Percentiles rank a stretch among this genome's conserved stretches.
phyloP scores from a whole-genome alignment of 2,888 invertebrate genomes.

The Drosophila algonquin region DNA sequence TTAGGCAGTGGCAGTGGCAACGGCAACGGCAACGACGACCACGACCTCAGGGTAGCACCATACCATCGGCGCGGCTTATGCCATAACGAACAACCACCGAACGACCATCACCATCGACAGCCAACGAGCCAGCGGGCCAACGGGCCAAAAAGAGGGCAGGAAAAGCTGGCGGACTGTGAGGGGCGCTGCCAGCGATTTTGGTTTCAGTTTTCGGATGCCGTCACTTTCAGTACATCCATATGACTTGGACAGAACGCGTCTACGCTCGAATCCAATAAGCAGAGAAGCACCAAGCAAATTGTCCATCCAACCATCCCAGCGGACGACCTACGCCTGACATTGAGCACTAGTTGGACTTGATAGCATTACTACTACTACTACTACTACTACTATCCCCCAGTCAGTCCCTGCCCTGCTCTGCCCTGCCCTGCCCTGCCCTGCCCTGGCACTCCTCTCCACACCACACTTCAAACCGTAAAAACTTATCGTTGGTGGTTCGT shows the following conservation, averaged over 20 bases:
- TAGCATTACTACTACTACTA: not conserved
- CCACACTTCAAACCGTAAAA: not conserved
- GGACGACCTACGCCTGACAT: slow-evolving; percentile 72
- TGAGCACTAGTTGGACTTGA: slow-evolving; percentile 39
- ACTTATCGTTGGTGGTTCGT: slow-evolving; percentile 28
- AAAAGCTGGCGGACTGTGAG: slow-evolving; percentile 2
- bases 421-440: not conserved
- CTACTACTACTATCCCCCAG: not conserved
- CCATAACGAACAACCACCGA: slow-evolving; percentile 55
- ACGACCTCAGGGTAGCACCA: not conserved
- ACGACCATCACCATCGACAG: not conserved
- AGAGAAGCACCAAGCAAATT: slow-evolving; percentile 19
- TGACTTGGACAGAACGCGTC: slow-evolving; percentile 54
- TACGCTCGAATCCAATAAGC: slow-evolving; percentile 11
- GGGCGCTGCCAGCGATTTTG: slow-evolving; percentile 18
- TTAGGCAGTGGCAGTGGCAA: slow-evolving; percentile 43
- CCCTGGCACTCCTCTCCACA: not conserved
- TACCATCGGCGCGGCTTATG: slow-evolving; percentile 61
- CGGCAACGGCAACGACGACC: not conserved
- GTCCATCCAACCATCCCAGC: slow-evolving; percentile 3
- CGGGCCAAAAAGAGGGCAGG: not conserved
- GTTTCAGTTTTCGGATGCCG: slow-evolving; percentile 56
- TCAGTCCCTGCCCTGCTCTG: not conserved
- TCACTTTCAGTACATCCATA: slow-evolving; percentile 76
- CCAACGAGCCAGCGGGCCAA: not conserved